Conservation (phyloP, 2,113 vertebrate species). For the Perca fluviatilis region DNA sequence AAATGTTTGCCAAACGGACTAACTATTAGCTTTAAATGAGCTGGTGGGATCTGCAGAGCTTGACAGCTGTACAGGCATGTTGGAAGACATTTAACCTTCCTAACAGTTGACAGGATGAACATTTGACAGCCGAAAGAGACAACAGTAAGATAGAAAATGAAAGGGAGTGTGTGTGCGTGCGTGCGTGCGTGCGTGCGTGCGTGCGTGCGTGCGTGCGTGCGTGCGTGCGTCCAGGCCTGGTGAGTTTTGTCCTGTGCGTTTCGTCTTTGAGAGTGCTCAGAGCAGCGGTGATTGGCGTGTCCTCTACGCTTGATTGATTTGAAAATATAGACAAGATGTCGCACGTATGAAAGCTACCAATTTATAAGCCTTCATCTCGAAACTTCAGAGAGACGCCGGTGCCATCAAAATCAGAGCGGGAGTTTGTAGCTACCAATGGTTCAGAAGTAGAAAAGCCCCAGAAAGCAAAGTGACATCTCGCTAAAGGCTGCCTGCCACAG, state of each 20-base stretch:
- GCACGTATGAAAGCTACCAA: conserved; percentile 83
- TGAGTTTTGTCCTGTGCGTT: conserved; percentile 46
- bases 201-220: not conserved
- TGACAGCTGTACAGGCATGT: conserved; percentile 74
- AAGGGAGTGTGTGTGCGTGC: conserved; percentile 10
- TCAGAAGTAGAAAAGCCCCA: conserved; percentile 68
- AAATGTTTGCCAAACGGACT: conserved; percentile 70
- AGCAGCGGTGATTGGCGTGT: conserved; percentile 75
- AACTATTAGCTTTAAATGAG: conserved; percentile 75
- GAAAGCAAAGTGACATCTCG: conserved; percentile 71
- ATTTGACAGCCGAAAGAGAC: conserved; percentile 74
- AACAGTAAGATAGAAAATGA: conserved; percentile 66
- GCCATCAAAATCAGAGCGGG: conserved; percentile 73
- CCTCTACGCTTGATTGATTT: conserved; percentile 85
- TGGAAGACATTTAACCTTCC: conserved; percentile 84
- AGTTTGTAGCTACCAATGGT: conserved; percentile 68
- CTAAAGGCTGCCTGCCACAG: conserved; percentile 59
- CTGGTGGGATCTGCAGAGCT: conserved; percentile 60
- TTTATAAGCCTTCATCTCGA: conserved; percentile 82
- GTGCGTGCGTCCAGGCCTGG: conserved; percentile 14
- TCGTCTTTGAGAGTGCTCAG: conserved; percentile 55
- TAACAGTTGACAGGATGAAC: conserved; percentile 76
- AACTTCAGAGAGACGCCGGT: conserved; percentile 72
- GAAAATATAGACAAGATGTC: conserved; percentile 84
- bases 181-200: not conserved